Base-by-base conservation (phyloP, 2,888 invertebrate species). In the Iphiclides podalirius region DNA sequence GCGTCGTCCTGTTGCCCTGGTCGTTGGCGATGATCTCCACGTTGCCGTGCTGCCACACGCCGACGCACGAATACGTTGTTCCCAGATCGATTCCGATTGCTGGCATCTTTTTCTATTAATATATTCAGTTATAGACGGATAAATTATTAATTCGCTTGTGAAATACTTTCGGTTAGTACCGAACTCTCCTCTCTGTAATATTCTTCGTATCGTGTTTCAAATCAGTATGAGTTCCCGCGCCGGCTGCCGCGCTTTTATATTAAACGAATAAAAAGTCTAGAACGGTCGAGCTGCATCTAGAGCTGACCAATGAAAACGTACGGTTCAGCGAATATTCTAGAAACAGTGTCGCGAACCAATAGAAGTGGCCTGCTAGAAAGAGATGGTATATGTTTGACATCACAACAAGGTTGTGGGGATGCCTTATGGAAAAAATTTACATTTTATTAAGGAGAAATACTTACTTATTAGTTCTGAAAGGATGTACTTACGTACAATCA, bases 1-100 rank as follows among this genome's bases (percentile, higher is more conserved):
- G 96, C 47, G 93, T 93, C 9, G 93, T 93, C 61, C 93, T 88
- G 78, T 96, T 96, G 55, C 96, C 96, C 80, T 96, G 95, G 73
- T 96, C 95, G 72, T 96, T 96, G 59, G 90, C 90, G 73, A 94
- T 93, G 62, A 92, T 92, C 70, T 92, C 92, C 58, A 92, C 92
- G 66, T 91, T 92, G 48, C 92, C 92, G 55, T 92, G 90, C 62
- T 65, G 66, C 55, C 54, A 63, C 8, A 66, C 64, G 16, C 65
- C 66, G 9, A 79, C 78, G 53, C 79, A 79, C 50, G 79, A 79
- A 61, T 75, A 79, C 4, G 96, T 96, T 28, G 96, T 96, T 64
- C 96, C 96, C 72, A 96, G 90, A 90, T 96, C 82, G 58, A 83
- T 85, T 78, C 83, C 84, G 39, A 84, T 73, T 55, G 83, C 82